These are phyloP conservation scores for Andricus curvator DNA, from an alignment of 2,888 invertebrate genomes.

Conservation along the genomic window DNA sequence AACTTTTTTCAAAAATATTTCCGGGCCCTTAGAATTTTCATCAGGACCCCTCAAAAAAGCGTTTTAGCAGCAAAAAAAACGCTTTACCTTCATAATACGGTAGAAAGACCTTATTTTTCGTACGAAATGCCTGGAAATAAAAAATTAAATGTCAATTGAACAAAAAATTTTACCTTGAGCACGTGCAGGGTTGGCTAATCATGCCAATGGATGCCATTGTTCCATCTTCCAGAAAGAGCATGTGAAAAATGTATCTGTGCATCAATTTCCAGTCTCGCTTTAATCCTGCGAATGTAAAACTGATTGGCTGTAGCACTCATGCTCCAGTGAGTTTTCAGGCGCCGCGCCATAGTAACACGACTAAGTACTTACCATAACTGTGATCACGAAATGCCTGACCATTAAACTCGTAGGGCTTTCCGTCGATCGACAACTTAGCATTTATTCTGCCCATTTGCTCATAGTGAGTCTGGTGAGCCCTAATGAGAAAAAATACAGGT, in stretches of 20 bases:
- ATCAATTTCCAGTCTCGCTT: constrained; percentile 35
- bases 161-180: constrained; percentile 4
- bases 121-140: too few species aligned
- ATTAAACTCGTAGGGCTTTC: constrained; percentile 27
- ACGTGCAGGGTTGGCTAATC: constrained; percentile 20
- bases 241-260: constrained; percentile 39
- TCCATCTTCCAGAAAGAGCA: constrained; percentile 29
- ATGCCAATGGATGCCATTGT: constrained; percentile 20
- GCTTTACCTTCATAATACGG: too few species aligned
- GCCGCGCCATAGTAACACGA: background rate
- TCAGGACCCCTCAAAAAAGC: too few species aligned
- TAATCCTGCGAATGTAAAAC: constrained; percentile 23
- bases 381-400: constrained; percentile 29
- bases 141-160: background rate
- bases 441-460: constrained; percentile 32
- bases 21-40: too few species aligned
- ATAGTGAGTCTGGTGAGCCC: constrained; percentile 30
- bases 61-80: too few species aligned
- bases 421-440: constrained; percentile 9
- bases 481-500: constrained; percentile 10
- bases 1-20: too few species aligned
- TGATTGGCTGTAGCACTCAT: constrained; percentile 6
- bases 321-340: background rate
- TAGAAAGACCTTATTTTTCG: too few species aligned
- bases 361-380: constrained; percentile 32